These are phyloP conservation scores for Paramormyrops hopkinsi DNA, from an alignment of 2,797 vertebrate species.

Conservation along the genomic window DNA sequence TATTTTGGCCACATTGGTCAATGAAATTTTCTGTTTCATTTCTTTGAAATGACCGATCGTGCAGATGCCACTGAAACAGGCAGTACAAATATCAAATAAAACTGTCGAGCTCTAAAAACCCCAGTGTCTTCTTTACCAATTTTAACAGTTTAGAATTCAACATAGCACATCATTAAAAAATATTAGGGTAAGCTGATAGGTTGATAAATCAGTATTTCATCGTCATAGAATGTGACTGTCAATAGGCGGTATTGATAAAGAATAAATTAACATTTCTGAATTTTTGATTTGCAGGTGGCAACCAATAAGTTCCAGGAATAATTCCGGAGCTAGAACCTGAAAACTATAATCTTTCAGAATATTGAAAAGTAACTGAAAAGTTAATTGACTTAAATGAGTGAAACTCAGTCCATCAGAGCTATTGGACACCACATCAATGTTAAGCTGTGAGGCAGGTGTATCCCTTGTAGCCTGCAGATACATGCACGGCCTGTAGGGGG, in stretches of 20 bases:
- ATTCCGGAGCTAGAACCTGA: background rate
- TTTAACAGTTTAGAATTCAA: background rate
- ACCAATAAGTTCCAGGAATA: background rate
- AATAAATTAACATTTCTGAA: background rate
- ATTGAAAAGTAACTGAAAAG: background rate
- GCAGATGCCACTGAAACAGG: conserved; percentile 68
- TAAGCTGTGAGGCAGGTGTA: background rate
- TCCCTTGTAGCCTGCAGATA: background rate
- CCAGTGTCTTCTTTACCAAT: background rate
- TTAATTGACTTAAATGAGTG: background rate
- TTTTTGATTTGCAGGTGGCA: background rate
- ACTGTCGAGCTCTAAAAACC: conserved; percentile 47
- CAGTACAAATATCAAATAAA: conserved; percentile 72
- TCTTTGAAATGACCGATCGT: conserved; percentile 80
- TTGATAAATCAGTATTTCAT: background rate
- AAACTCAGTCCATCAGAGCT: background rate
- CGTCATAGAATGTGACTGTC: background rate
- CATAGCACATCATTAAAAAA: background rate
- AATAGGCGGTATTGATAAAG: background rate
- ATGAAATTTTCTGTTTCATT: conserved; percentile 66
- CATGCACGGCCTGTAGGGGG: background rate
- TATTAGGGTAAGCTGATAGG: background rate
- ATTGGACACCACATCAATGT: background rate
- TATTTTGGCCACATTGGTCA: conserved; percentile 82
- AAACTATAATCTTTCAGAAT: background rate